These are phyloP conservation scores for Takifugu rubripes DNA, from an alignment of 2,797 vertebrate species.

Conservation along the genomic window DNA sequence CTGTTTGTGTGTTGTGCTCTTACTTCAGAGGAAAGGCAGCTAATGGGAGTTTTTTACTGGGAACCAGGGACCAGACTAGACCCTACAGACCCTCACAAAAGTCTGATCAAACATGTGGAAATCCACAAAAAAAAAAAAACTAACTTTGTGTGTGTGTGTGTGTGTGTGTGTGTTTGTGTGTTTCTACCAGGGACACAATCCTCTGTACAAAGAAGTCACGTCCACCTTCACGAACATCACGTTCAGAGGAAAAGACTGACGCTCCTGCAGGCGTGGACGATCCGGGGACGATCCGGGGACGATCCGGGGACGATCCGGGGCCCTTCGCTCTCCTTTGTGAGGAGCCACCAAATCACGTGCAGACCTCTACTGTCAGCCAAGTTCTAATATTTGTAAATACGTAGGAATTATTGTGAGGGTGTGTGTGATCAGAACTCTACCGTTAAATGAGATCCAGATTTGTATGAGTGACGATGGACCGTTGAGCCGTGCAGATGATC, in stretches of 20 bases:
- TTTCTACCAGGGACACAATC: conserved; percentile 85
- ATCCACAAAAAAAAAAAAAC: neutral
- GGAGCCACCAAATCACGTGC: conserved; percentile 63
- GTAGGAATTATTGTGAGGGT: conserved; percentile 63
- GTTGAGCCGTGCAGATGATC: too few relatives aligned
- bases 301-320: too few relatives aligned
- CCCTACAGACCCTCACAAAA: conserved; percentile 26
- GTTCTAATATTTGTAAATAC: conserved; percentile 70
- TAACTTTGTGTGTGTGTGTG: neutral
- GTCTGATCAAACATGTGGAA: conserved; percentile 10
- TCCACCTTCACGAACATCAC: conserved; percentile 98
- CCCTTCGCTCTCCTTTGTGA: conserved; percentile 38
- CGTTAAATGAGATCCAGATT: conserved; percentile 28
- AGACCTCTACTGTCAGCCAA: conserved; percentile 72
- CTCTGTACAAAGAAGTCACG: conserved; percentile 91
- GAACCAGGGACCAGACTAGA: conserved; percentile 34
- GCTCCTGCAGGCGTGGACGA: conserved; percentile 32
- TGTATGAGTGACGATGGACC: conserved; percentile 17
- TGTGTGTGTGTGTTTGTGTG: conserved; percentile 15
- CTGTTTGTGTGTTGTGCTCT: too few relatives aligned
- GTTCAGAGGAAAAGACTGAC: conserved; percentile 83
- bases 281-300: too few relatives aligned
- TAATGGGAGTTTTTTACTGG: too few relatives aligned
- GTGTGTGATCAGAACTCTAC: conserved; percentile 23
- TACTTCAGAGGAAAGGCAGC: too few relatives aligned